Base-by-base conservation (phyloP, 2,113 vertebrate species). In the Gallinago undulata region DNA sequence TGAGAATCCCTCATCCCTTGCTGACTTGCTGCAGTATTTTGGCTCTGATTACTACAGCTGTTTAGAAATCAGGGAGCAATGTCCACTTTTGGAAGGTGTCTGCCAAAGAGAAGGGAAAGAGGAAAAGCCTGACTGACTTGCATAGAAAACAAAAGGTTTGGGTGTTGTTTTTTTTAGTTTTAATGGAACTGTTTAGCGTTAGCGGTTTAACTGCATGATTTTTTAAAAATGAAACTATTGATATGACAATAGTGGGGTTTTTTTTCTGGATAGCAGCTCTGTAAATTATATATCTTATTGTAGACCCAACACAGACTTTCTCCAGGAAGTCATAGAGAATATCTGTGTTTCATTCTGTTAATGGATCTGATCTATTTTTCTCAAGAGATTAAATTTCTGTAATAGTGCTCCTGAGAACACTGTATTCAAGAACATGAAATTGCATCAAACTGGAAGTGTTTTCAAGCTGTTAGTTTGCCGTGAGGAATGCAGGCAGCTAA, bases 331-430 rank as follows among this genome's bases (percentile, higher is more conserved):
- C 48, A 23, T 4, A 57, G n/a, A 31, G 84, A 84, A 88, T n/a
- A 6, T 70, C 78, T 75, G 35, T 59, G 7, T 83, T 82, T 92
- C 45, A 55, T 86, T 93, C 72, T 69, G 11, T 87, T 82, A 82
- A 85, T 88, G 50, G 37, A 45, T 69, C 87, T 88, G 87, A 91
- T 93, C 89, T 82, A 7, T 79, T 90, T 79, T 90, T 94, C 96
- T 96, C 86, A 84, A 85, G 92, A 95, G 73, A 94, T 92, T 94
- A 87, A 73, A 74, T 88, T 93, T 81, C 78, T 2, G 4, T 92
- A 84, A 88, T 35, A 74, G 68, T 19, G 27, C 72, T 82, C 84
- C 86, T 2, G 10, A 93, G 88, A 91, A 78, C 73, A 15, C 76
- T 66, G 41, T 59, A 92, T 93, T 95, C 59, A 66, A 47, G 79